Percentiles rank a stretch among this genome's conserved stretches.
phyloP scores from a whole-genome alignment of 1,140 invertebrate species.

The Drosophila punjabiensis region DNA sequence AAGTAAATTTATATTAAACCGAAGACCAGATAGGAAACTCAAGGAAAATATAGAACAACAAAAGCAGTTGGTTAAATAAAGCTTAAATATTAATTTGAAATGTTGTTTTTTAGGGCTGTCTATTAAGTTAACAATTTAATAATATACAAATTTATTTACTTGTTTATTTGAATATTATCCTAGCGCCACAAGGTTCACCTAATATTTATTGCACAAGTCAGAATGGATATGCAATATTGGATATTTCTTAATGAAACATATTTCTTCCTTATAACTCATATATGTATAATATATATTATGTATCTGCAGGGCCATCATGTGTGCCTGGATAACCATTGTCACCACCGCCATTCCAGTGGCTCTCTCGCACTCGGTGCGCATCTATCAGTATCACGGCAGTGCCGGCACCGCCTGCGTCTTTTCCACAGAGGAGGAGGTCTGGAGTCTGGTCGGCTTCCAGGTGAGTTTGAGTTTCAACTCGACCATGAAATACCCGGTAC shows the following conservation, averaged over 20 bases:
- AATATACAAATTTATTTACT: no score
- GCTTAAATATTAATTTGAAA: not conserved
- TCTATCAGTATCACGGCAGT: conserved; percentile 88
- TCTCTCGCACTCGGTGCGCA: conserved; percentile 92
- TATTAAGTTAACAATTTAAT: no score
- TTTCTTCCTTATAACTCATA: no score
- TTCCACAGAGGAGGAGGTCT: conserved; percentile 87
- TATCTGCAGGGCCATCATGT: conserved; percentile 88
- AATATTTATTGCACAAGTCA: no score
- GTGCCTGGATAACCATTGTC: conserved; percentile 93
- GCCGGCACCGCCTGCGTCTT: conserved; percentile 89
- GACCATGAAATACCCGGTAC: not conserved
- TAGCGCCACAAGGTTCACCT: no score
- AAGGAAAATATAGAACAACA: not conserved
- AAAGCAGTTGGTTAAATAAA: not conserved
- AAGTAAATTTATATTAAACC: not conserved
- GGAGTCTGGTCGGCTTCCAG: conserved; percentile 91
- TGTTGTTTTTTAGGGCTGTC: no score
- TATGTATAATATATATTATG: not conserved
- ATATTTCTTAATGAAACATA: no score
- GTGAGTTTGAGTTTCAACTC: conserved; percentile 65
- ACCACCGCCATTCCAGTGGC: conserved; percentile 91
- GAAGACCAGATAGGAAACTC: not conserved
- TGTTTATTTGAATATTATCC: no score
- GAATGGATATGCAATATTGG: no score